Evolutionary conservation across 2,888 invertebrate genomes (phyloP), one percentile per base, ranked within the genome.

Genomic region (Cyclophora albipunctata): DNA sequence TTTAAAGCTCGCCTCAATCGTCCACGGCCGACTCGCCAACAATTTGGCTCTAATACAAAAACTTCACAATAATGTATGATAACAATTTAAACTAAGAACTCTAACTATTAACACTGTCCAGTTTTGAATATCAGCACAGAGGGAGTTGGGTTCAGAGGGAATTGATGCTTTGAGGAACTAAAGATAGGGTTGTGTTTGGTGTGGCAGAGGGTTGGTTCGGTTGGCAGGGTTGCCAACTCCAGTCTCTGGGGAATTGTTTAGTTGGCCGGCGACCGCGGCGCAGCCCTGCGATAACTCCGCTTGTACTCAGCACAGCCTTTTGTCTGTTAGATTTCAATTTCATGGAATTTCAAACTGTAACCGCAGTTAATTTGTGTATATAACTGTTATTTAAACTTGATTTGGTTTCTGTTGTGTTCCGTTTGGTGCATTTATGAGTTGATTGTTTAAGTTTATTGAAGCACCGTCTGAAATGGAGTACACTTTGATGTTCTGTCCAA

Each of bases 241-340:
- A 66, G 79, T 78, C 82, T 74, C 78, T 72, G 55, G 81, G 75
- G 83, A 75, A 82, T 81, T 84, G 81, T 82, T 81, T 81, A 78
- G 81, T 77, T 80, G 79, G 37, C 75, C 62, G 63, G 68, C 66
- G 64, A 65, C 66, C 66, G 67, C 65, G 67, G 67, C 65, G 66
- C 69, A 54, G 48, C 52, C 55, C 60, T 55, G 53, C 57, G 62
- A 64, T 51, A 53, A 56, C 60, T 67, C 64, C 51, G 53, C 48
- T 49, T 60, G 61, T 57, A 53, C 58, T 58, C 50, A 51, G 60
- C 67, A 64, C 67, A 63, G 66, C 66, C 55, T 50, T 51, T 46
- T 51, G 46, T 43, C 46, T 5, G 34, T 42, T 34, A 7, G 46
- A 45, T 47, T 53, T 37, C 37, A 37, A 37, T 37, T 37, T 37